Evolutionary conservation across 2,797 vertebrate species (phyloP), one percentile per base, ranked within the genome.

Genomic region (Sternotherus odoratus): DNA sequence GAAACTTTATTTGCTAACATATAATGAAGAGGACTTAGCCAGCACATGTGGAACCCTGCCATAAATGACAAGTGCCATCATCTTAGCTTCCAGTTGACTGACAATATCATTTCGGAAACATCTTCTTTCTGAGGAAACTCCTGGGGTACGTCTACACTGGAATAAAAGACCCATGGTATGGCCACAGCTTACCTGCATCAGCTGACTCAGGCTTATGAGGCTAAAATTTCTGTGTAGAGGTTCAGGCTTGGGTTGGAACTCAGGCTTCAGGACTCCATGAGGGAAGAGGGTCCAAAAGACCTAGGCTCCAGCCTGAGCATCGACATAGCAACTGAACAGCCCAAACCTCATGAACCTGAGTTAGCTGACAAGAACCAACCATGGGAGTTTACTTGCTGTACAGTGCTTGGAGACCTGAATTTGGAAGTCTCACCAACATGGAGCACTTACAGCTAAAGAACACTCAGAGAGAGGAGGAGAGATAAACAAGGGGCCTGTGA

Each of bases 1-100:
- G 1, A 13, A 24, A n/a, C 13, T 3, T 10, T n/a, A 33, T 36
- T 75, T 83, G 16, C 4, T 56, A 30, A 3, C 1, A 0, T 83
- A 82, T 57, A 50, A 24, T 11, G 56, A 28, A 3, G 13, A 3
- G 66, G 60, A 77, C 1, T 74, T 51, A 50, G 63, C 43, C 2
- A 66, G 21, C 1, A 43, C 8, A 33, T 0, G 19, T 0, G 3
- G 9, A 28, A 3, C 10, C 56, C 49, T 56, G 21, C 28, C 56
- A 57, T 57, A 60, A 15, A 60, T 60, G 30, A 6, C 57, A 60
- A 60, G 57, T 33, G 30, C 57, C 30, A 33, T 6, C 30, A 16
- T 60, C 13, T 60, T 60, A 30, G 13, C 57, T 60, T 60, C 57
- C 28, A 33, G 57, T 13, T 60, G 57, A 13, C 57, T 60, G 57